Evolutionary conservation across 2,888 invertebrate species (phyloP), one percentile per base, ranked within the genome.

Genomic region (Brachyptera risi): DNA sequence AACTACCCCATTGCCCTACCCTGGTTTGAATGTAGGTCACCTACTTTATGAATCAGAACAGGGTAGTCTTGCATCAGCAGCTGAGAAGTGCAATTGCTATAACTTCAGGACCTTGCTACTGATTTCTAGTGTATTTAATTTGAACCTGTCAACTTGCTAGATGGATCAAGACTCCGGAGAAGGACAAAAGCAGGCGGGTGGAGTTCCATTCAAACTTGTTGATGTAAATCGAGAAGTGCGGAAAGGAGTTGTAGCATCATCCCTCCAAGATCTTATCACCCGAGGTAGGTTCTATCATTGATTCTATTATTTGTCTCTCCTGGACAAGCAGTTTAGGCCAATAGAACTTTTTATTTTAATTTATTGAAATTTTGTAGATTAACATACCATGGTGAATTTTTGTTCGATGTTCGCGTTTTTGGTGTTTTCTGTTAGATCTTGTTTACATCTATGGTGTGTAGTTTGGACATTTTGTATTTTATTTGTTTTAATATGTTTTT

Each of bases 161-260:
- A 84, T 65, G 89, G 62, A 81, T 92, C 70, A 80, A 89, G 56
- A 86, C 87, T 69, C 80, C 92, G 68, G 90, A 90, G 68, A 89
- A 88, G 72, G 90, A 88, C 71, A 86, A 88, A 11, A 85, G 86
- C 71, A 84, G 83, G 67, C 83, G 83, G 68, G 86, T 85, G 62
- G 66, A 38, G 66, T 68, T 59, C 88, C 89, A 27, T 89, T 87
- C 73, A 89, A 89, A 80, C 87, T 90, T 70, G 87, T 88, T 68
- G 90, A 92, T 77, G 81, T 87, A 66, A 84, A 84, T 69, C 82
- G 92, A 69, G 88, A 90, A 73, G 84, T 86, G 71, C 86, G 87
- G 72, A 91, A 91, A 77, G 91, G 92, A 66, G 81, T 91, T 69
- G 91, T 91, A 63, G 91, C 92, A 57, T 79, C 82, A 47, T 87